Evolutionary conservation across 1,140 invertebrate genomes (phyloP).

Genomic region (Tetramorium simillimum): DNA sequence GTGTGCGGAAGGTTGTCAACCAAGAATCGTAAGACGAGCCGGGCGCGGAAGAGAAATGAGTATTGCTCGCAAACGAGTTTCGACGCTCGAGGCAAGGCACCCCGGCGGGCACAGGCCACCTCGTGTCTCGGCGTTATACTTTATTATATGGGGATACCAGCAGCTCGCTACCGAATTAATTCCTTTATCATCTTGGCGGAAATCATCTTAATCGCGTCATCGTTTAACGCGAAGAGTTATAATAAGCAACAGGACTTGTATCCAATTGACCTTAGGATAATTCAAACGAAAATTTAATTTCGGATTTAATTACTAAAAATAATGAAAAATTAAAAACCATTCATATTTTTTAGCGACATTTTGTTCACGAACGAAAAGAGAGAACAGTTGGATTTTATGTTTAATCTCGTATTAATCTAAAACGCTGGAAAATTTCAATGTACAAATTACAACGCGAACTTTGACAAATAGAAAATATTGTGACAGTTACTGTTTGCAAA

Average conservation of each 20-base stretch:
- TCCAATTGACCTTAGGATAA: neutral
- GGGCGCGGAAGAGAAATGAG: slow-evolving; percentile 22
- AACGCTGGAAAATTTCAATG: neutral
- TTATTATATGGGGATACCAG: neutral
- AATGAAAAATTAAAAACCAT: neutral
- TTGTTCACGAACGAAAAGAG: neutral
- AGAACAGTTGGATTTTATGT: neutral
- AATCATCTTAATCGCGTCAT: neutral
- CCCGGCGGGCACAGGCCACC: neutral
- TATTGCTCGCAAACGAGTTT: slow-evolving; percentile 72
- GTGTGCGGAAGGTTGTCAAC: slow-evolving; percentile 47
- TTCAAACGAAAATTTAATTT: neutral
- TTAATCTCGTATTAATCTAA: neutral
- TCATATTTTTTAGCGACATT: neutral
- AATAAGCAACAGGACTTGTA: neutral
- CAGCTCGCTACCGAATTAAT: neutral
- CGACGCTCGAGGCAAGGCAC: slow-evolving; percentile 41
- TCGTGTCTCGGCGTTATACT: neutral
- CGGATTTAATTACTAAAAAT: neutral
- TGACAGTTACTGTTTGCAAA: neutral
- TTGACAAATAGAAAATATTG: neutral
- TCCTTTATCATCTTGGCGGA: neutral
- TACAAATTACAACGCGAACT: neutral
- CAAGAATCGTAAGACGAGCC: slow-evolving; percentile 73
- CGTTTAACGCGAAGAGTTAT: neutral